phyloP scores from a whole-genome alignment of 2,113 vertebrate genomes.

The Anser brachyrhynchus region DNA sequence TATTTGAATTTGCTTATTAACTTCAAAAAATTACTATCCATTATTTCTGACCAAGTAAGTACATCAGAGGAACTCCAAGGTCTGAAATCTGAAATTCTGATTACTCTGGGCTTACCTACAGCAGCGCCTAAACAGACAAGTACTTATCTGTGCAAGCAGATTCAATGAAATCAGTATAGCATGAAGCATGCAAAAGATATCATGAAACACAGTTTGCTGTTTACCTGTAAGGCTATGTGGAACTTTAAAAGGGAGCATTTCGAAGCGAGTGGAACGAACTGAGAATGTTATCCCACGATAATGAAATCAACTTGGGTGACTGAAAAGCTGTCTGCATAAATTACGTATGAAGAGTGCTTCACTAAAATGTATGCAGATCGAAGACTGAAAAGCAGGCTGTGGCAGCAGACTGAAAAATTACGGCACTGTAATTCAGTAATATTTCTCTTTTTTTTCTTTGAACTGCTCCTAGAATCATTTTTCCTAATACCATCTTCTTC shows the following conservation, averaged over 20 bases:
- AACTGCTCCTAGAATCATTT: constrained; percentile 18
- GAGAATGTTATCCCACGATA: not conserved
- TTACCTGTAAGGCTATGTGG: not conserved
- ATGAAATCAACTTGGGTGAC: not conserved
- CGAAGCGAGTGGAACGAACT: not conserved
- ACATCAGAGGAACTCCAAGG: not conserved
- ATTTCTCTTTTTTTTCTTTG: not conserved
- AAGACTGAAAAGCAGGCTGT: not conserved
- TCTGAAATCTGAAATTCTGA: not conserved
- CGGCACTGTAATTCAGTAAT: not conserved
- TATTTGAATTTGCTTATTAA: not conserved
- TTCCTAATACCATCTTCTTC: not conserved
- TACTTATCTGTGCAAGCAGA: not conserved
- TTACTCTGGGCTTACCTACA: not conserved
- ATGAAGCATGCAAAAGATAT: not conserved
- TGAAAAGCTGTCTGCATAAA: constrained; percentile 2
- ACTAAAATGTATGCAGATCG: not conserved
- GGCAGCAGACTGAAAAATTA: constrained; percentile 29
- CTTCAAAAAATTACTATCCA: not conserved
- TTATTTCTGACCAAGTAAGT: rapidly evolving
- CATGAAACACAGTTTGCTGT: not conserved
- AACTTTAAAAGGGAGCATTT: constrained; percentile 18
- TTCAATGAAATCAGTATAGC: not conserved
- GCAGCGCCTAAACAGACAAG: not conserved
- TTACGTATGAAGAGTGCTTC: not conserved